Percentiles rank a stretch among this genome's conserved stretches.
These are phyloP conservation scores for Takifugu ocellatus DNA, from an alignment of 2,797 vertebrate genomes.

Conservation along the genomic window DNA sequence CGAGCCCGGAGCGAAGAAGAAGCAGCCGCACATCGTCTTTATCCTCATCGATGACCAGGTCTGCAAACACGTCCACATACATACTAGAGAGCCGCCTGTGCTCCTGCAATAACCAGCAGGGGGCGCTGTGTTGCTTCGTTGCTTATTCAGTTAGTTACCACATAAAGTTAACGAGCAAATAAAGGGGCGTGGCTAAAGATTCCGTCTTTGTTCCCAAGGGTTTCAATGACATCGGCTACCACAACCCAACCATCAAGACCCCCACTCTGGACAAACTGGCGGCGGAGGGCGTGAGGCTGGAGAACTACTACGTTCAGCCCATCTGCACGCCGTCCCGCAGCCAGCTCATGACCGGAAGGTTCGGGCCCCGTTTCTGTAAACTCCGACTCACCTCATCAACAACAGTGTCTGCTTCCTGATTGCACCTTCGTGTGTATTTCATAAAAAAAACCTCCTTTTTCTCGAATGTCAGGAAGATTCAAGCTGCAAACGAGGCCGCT, in stretches of 20 bases:
- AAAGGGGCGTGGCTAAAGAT: background rate
- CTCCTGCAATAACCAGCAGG: too few species aligned
- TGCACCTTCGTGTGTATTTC: too few species aligned
- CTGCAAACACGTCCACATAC: too few species aligned
- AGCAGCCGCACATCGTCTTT: conserved; percentile 90
- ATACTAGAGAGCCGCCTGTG: too few species aligned
- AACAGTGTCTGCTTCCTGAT: too few species aligned
- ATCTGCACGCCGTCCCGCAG: conserved; percentile 96
- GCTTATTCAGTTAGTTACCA: too few species aligned
- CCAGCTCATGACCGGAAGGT: conserved; percentile 94
- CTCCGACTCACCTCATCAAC: too few species aligned
- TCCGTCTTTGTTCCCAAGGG: conserved; percentile 61
- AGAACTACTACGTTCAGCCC: conserved; percentile 97
- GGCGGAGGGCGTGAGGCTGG: conserved; percentile 89
- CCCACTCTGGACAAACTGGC: conserved; percentile 93
- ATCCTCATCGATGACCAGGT: conserved; percentile 93
- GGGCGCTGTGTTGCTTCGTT: too few species aligned
- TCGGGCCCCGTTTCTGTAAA: background rate
- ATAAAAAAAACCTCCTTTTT: too few species aligned
- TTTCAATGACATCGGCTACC: conserved; percentile 93
- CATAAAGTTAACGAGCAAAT: too few species aligned
- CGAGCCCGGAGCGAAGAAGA: conserved; percentile 29
- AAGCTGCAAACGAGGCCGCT: too few species aligned
- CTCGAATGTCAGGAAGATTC: too few species aligned
- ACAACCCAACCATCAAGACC: conserved; percentile 88